phyloP scores from a whole-genome alignment of 1,140 invertebrate genomes.

The Eumeta japonica region DNA sequence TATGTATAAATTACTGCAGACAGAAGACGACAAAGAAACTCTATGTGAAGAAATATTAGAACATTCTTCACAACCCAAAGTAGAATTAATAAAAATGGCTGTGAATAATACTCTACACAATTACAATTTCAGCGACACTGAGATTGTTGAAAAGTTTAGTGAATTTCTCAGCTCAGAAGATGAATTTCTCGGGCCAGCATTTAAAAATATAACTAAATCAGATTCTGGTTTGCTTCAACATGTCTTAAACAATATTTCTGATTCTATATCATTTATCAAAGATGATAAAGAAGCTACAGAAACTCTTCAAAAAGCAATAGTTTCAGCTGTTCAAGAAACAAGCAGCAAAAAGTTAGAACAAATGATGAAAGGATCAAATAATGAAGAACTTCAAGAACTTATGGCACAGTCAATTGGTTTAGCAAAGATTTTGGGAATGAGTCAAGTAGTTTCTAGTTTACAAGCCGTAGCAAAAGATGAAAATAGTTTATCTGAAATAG shows the following conservation, averaged over 20 bases:
- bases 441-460: conserved; percentile 61
- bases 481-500: conserved; percentile 59
- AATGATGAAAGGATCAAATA: conserved; percentile 55
- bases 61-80: conserved; percentile 56
- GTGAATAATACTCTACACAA: conserved; percentile 42
- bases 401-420: conserved; percentile 69
- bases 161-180: conserved; percentile 61
- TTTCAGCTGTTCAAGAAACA: conserved; percentile 60
- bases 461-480: conserved; percentile 62
- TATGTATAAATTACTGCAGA: conserved; percentile 52
- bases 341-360: conserved; percentile 59
- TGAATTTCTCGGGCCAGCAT: conserved; percentile 60
- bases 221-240: conserved; percentile 57
- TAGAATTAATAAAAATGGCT: conserved; percentile 63
- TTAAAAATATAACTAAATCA: conserved; percentile 60
- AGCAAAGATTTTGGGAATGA: conserved; percentile 69
- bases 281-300: conserved; percentile 64
- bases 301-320: conserved; percentile 63
- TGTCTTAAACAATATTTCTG: conserved; percentile 60
- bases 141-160: conserved; percentile 61
- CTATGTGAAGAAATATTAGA: conserved; percentile 53
- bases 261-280: conserved; percentile 57
- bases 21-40: conserved; percentile 48
- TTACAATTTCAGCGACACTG: conserved; percentile 52
- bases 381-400: conserved; percentile 53